phyloP scores from a whole-genome alignment of 2,888 invertebrate genomes.

The Sylvicola fuscatus region DNA sequence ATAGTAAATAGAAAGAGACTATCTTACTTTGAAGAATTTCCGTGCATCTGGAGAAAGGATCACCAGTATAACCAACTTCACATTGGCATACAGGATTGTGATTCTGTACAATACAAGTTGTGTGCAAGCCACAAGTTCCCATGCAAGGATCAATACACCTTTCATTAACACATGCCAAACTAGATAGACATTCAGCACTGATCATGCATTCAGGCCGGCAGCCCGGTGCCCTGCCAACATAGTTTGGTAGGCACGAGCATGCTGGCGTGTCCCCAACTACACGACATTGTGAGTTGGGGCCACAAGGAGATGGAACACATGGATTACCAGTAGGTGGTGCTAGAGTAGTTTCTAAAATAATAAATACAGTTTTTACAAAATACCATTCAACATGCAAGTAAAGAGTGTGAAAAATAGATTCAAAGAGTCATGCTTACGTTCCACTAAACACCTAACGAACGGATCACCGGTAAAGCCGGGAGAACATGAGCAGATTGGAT shows the following conservation, averaged over 20 bases:
- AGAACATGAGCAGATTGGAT: conserved; percentile 69
- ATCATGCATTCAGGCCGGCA: conserved; percentile 61
- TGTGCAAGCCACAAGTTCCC: conserved; percentile 53
- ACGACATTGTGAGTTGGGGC: conserved; percentile 65
- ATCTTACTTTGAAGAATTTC: conserved; percentile 28
- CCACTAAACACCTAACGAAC: conserved; percentile 43
- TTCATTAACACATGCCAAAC: conserved; percentile 56
- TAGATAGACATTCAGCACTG: conserved; percentile 52
- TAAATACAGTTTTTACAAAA: conserved; percentile 6
- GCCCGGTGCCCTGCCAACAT: conserved; percentile 65
- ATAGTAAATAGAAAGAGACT: conserved; percentile 9
- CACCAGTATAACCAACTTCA: conserved; percentile 49
- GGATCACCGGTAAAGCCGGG: conserved; percentile 64
- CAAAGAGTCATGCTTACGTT: conserved; percentile 36
- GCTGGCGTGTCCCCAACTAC: conserved; percentile 56
- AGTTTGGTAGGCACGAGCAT: conserved; percentile 60
- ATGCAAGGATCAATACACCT: conserved; percentile 61
- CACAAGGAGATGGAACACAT: conserved; percentile 68
- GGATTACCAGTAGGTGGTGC: conserved; percentile 41
- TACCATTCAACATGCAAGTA: conserved; percentile 4
- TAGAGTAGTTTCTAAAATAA: conserved; percentile 23
- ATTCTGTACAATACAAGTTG: conserved; percentile 53
- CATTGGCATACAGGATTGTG: conserved; percentile 64
- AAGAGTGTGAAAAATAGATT: too few relatives aligned
- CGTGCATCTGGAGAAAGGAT: conserved; percentile 53